phyloP scores from a whole-genome alignment of 2,797 vertebrate species.

The Hapalemur alaotrensis region DNA sequence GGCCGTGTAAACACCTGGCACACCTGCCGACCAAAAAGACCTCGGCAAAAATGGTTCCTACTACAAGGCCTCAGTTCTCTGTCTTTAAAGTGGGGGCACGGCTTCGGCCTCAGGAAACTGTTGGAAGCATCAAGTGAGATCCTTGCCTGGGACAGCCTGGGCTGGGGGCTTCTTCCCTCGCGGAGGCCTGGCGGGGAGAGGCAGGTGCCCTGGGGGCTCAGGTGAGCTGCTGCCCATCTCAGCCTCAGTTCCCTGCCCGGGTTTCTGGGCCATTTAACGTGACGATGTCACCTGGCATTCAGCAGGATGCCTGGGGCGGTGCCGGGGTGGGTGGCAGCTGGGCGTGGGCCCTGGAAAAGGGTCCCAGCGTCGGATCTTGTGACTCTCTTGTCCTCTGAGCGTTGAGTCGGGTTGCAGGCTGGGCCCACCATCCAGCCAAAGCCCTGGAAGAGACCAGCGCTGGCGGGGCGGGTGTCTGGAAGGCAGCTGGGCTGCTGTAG shows the following conservation, averaged over 20 bases:
- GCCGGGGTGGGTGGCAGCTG: accelerated
- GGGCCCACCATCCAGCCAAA: background rate
- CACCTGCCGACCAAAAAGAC: background rate
- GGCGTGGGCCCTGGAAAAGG: background rate
- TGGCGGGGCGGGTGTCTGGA: background rate
- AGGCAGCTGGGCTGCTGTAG: background rate
- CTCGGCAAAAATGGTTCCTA: accelerated
- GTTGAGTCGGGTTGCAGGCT: accelerated
- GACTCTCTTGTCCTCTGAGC: background rate
- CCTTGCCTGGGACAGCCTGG: accelerated
- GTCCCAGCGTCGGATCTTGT: too few species aligned
- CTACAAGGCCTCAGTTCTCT: background rate
- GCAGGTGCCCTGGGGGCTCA: background rate
- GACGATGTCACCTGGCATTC: accelerated
- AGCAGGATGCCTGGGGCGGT: background rate
- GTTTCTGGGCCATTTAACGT: accelerated
- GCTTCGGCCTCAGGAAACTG: accelerated
- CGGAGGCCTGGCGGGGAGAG: background rate
- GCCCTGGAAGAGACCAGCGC: background rate
- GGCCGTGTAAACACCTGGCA: accelerated
- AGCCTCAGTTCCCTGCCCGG: background rate
- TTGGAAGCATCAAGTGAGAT: accelerated
- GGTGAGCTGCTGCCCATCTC: accelerated
- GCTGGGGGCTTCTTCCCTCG: background rate
- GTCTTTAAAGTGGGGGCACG: accelerated